Percentiles rank a stretch among this genome's conserved stretches.
These are phyloP conservation scores for Aphelinus atriplicis DNA, from an alignment of 1,140 invertebrate species.

Conservation along the genomic window DNA sequence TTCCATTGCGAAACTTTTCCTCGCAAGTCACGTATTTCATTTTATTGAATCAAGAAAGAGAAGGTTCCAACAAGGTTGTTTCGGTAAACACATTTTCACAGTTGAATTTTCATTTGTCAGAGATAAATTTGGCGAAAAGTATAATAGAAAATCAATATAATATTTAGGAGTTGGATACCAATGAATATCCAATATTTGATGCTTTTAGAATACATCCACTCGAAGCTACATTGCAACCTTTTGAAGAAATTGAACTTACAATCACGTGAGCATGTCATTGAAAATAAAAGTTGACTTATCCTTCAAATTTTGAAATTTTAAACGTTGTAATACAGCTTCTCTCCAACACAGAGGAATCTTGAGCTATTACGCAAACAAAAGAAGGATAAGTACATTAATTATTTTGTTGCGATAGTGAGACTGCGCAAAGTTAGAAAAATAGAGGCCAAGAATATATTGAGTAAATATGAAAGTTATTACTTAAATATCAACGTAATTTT, in stretches of 20 bases:
- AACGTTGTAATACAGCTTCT: conserved; percentile 41
- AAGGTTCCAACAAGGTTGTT: conserved; percentile 42
- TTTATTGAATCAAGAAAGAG: conserved; percentile 47
- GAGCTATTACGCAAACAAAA: background rate
- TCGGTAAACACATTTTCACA: conserved; percentile 29
- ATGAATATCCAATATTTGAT: conserved; percentile 40
- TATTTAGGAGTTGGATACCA: conserved; percentile 40
- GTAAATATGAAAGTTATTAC: background rate
- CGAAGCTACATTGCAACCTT: conserved; percentile 51
- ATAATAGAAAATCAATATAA: no score
- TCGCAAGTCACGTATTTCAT: conserved; percentile 48
- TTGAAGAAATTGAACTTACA: conserved; percentile 49
- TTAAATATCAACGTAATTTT: no score
- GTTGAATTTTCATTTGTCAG: conserved; percentile 15
- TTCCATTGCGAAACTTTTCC: conserved; percentile 50
- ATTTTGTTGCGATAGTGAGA: background rate
- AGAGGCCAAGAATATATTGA: conserved; percentile 15
- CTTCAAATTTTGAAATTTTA: conserved; percentile 13
- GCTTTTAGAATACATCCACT: conserved; percentile 48
- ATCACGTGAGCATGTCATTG: conserved; percentile 43
- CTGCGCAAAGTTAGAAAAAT: background rate
- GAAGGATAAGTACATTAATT: background rate
- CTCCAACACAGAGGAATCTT: conserved; percentile 33
- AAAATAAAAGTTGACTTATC: conserved; percentile 15
- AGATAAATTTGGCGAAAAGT: background rate